phyloP scores from a whole-genome alignment of 2,888 invertebrate genomes.

The Thyatira batis region DNA sequence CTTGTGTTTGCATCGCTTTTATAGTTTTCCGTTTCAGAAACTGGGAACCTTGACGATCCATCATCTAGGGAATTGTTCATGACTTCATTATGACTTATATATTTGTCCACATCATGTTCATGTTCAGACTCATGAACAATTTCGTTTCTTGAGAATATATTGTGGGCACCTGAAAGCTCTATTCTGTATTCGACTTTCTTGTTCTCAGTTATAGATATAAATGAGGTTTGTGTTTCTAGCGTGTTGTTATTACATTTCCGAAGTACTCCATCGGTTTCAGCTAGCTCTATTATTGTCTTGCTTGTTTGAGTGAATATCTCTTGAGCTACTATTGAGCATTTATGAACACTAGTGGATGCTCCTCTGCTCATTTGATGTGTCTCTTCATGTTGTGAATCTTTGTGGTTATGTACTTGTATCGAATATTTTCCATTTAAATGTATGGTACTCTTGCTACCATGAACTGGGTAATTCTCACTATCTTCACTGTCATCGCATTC shows the following conservation, averaged over 20 bases:
- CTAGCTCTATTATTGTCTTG: conserved; percentile 80
- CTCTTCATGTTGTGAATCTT: conserved; percentile 24
- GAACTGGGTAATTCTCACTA: conserved; percentile 50
- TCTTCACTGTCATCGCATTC: conserved; percentile 63
- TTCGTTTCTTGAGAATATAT: conserved; percentile 9
- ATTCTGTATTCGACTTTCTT: conserved; percentile 57
- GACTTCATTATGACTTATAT: conserved; percentile 12
- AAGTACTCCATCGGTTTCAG: conserved; percentile 50
- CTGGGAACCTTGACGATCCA: conserved; percentile 48
- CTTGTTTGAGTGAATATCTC: conserved; percentile 82
- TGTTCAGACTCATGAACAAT: background rate
- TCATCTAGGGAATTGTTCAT: conserved; percentile 38
- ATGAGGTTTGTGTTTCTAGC: conserved; percentile 71
- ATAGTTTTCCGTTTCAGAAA: conserved; percentile 42
- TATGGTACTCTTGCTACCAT: conserved; percentile 35
- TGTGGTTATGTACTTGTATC: conserved; percentile 20
- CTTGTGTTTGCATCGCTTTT: conserved; percentile 30
- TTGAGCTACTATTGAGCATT: conserved; percentile 46
- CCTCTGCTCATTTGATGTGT: conserved; percentile 24
- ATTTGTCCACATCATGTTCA: background rate
- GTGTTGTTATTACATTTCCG: conserved; percentile 35
- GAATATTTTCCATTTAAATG: conserved; percentile 28
- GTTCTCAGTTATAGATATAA: conserved; percentile 60
- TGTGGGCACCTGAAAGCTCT: conserved; percentile 32
- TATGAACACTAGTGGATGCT: conserved; percentile 34